Percentiles rank a stretch among this genome's conserved stretches.
These are phyloP conservation scores for Dromaius novaehollandiae DNA, from an alignment of 2,113 vertebrate species.

Conservation along the genomic window DNA sequence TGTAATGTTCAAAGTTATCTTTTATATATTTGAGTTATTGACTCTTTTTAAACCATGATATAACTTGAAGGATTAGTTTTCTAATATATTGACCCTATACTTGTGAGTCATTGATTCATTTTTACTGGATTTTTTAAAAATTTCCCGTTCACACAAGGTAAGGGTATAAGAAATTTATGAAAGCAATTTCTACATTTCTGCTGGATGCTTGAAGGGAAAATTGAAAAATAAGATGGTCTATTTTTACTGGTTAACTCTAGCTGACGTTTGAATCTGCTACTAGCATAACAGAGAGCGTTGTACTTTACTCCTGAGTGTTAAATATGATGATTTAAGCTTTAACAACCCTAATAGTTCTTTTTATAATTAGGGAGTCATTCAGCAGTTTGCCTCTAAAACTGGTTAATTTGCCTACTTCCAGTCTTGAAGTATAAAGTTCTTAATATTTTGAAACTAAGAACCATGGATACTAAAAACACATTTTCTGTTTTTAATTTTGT, in stretches of 20 bases:
- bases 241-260: slow-evolving; percentile 27
- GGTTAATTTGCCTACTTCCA: neutral
- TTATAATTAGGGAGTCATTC: neutral
- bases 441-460: neutral
- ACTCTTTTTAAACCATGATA: neutral
- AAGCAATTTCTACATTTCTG: neutral
- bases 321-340: slow-evolving; percentile 40
- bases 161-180: neutral
- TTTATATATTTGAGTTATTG: neutral
- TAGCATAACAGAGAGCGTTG: slow-evolving; percentile 23
- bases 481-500: neutral
- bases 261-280: slow-evolving; percentile 42
- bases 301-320: slow-evolving; percentile 33
- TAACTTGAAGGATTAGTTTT: neutral
- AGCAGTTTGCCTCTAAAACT: slow-evolving; percentile 44
- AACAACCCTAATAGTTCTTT: slow-evolving; percentile 60
- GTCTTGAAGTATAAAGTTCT: neutral
- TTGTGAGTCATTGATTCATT: neutral
- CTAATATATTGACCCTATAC: neutral
- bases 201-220: slow-evolving; percentile 40
- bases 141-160: neutral
- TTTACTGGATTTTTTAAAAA: neutral
- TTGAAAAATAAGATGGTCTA: slow-evolving; percentile 9
- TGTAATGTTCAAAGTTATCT: neutral
- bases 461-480: neutral